Percentiles rank a stretch among this genome's conserved stretches.
Conservation (phyloP, 2,113 vertebrate genomes). For the Osmerus mordax region DNA sequence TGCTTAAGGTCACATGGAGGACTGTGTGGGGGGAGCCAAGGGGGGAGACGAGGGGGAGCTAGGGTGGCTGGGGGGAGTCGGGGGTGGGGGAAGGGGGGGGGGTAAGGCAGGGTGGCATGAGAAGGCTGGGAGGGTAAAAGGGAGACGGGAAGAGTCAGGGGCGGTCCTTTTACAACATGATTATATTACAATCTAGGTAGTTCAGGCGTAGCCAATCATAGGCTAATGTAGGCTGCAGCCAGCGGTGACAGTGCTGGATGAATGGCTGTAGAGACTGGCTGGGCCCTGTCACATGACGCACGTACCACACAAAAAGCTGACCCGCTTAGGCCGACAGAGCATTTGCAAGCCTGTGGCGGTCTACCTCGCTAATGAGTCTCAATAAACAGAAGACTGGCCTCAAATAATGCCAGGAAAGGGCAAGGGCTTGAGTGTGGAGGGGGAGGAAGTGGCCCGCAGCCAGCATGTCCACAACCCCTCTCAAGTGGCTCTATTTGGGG, state of each 20-base stretch:
- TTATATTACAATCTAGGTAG: constrained; percentile 52
- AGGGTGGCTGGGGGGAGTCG: constrained; percentile 13
- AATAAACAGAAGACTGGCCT: constrained; percentile 34
- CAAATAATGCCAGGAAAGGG: neutral
- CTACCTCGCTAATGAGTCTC: constrained; percentile 30
- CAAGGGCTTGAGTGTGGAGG: constrained; percentile 23
- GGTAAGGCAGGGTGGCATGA: neutral
- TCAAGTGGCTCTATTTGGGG: constrained; percentile 70
- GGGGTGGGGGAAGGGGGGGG: neutral
- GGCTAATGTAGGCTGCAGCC: constrained; percentile 11
- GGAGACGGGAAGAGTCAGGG: constrained; percentile 24
- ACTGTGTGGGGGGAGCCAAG: constrained; percentile 53
- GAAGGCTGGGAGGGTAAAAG: neutral
- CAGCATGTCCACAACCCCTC: constrained; percentile 17
- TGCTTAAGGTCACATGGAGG: constrained; percentile 41
- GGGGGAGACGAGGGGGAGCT: constrained; percentile 29
- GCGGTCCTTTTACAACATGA: constrained; percentile 5
- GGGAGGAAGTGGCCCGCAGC: constrained; percentile 44
- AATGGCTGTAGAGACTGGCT: constrained; percentile 28
- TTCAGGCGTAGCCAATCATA: constrained; percentile 36
- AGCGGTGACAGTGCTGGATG: constrained; percentile 19
- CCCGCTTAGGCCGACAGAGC: neutral
- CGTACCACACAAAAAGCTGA: constrained; percentile 15
- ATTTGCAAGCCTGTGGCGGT: constrained; percentile 31
- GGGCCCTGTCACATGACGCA: constrained; percentile 43